Evolutionary conservation across 1,140 invertebrate species (phyloP).

Genomic region (Caerostris darwini): DNA sequence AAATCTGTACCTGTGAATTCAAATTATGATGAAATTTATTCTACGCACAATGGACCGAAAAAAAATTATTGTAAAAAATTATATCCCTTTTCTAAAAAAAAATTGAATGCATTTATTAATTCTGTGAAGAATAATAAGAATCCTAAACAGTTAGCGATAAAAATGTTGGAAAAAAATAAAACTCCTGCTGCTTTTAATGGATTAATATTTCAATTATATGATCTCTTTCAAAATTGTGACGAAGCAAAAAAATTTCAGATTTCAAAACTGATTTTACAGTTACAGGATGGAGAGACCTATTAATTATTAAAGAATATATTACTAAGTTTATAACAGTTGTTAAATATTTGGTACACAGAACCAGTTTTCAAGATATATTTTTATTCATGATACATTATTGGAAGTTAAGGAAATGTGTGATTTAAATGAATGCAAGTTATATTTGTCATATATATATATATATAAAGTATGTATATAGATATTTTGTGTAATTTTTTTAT

Average conservation of each 20-base stretch:
- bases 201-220: conserved; percentile 35
- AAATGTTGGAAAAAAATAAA: not conserved
- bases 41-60: not conserved
- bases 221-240: conserved; percentile 5
- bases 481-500: no score
- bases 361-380: no score
- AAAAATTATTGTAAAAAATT: not conserved
- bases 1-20: conserved; percentile 9
- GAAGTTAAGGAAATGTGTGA: no score
- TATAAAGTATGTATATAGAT: no score
- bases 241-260: not conserved
- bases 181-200: conserved; percentile 38
- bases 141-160: not conserved
- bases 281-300: not conserved
- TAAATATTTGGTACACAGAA: no score
- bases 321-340: no score
- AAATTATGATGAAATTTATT: conserved; percentile 25
- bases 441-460: no score
- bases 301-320: no score
- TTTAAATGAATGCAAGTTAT: no score
- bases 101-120: conserved; percentile 10
- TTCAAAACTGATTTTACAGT: not conserved
- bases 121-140: not conserved
- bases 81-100: not conserved
- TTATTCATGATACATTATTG: no score